A percentile compares a stretch with the other conserved stretches of the same genome.
phyloP scores from a whole-genome alignment of 2,797 vertebrate genomes.

The Myiothlypis chrysogaster region DNA sequence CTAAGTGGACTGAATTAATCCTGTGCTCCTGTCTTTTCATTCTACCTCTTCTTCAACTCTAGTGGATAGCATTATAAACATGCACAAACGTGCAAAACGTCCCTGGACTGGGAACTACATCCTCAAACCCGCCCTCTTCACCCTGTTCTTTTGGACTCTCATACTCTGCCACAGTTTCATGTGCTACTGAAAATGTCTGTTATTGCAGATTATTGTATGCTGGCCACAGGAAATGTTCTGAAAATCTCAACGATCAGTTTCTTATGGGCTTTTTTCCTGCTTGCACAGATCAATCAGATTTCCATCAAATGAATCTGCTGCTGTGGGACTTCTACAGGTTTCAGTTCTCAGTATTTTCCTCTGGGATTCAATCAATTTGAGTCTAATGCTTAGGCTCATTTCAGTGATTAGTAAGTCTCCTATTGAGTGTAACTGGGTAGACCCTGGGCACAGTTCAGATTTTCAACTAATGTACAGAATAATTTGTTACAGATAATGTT shows the following conservation, averaged over 20 bases:
- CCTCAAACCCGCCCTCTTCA: not conserved
- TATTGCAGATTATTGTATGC: not conserved
- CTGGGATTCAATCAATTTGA: not conserved
- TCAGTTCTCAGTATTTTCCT: not conserved
- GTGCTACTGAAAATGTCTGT: not conserved
- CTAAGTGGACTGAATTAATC: not conserved
- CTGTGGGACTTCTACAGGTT: not conserved
- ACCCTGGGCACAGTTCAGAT: not conserved
- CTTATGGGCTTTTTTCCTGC: not conserved
- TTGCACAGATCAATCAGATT: not conserved
- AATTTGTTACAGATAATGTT: not conserved
- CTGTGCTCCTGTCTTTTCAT: not conserved
- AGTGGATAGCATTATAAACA: not conserved
- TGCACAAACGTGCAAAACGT: fast-evolving
- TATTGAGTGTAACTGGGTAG: not conserved
- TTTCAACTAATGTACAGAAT: not conserved
- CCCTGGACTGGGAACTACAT: not conserved
- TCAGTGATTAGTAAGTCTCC: not conserved
- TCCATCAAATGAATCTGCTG: not conserved
- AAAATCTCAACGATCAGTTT: not conserved
- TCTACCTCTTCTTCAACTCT: not conserved
- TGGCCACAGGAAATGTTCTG: not conserved
- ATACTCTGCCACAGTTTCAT: not conserved
- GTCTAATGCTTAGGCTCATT: not conserved
- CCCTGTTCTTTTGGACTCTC: not conserved